Evolutionary conservation across 2,888 invertebrate genomes (phyloP).

Genomic region (Agrochola macilenta): DNA sequence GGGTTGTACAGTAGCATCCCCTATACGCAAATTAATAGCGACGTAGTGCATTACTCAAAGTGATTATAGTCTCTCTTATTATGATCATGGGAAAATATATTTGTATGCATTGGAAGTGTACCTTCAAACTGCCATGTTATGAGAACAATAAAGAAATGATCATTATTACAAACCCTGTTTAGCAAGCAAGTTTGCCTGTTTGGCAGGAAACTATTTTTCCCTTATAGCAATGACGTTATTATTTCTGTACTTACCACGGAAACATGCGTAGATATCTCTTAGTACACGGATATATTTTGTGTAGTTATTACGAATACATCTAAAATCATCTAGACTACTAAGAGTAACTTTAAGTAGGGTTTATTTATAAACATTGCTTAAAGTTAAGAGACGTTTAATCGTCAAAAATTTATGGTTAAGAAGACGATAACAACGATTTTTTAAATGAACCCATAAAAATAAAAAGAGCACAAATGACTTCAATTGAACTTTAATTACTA

Average conservation of each 20-base stretch:
- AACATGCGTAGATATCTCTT: not conserved
- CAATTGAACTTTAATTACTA: conserved; percentile 53
- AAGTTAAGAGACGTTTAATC: not conserved
- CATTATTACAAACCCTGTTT: not conserved
- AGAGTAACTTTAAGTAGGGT: too few relatives aligned
- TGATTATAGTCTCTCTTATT: not conserved
- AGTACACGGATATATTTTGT: not conserved
- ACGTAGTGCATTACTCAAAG: not conserved
- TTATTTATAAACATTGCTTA: not conserved
- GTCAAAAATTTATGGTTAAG: not conserved
- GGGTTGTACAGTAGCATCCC: not conserved
- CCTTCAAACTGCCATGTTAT: not conserved
- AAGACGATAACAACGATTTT: not conserved
- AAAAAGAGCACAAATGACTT: conserved; percentile 38
- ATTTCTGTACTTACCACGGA: not conserved
- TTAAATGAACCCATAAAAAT: not conserved
- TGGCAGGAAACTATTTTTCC: not conserved
- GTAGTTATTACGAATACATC: not conserved
- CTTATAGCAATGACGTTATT: conserved; percentile 2
- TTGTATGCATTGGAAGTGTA: not conserved
- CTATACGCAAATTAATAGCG: not conserved
- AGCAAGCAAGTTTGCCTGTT: too few relatives aligned
- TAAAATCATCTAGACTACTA: too few relatives aligned
- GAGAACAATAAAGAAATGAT: not conserved
- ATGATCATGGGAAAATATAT: not conserved